Percentiles rank a stretch among this genome's conserved stretches.
phyloP scores from a whole-genome alignment of 2,888 invertebrate genomes.

The Machimus atricapillus region DNA sequence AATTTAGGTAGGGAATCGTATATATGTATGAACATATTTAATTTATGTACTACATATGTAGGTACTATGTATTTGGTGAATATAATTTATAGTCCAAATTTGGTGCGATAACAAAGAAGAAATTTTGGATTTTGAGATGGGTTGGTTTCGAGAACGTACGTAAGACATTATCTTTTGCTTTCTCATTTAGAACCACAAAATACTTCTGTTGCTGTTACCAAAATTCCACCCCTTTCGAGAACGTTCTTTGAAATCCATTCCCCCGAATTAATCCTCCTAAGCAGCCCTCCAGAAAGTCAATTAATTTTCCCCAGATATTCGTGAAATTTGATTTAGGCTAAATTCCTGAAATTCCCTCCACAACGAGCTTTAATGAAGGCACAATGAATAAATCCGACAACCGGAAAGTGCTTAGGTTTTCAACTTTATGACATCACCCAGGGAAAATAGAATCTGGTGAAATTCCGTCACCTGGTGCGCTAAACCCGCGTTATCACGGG shows the following conservation, averaged over 20 bases:
- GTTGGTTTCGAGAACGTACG: neutral
- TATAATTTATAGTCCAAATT: no score
- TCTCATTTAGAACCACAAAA: neutral
- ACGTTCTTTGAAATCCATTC: neutral
- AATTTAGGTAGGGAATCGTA: no score
- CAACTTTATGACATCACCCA: neutral
- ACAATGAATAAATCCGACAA: neutral
- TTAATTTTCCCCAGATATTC: neutral
- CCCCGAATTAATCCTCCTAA: neutral
- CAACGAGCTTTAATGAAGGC: neutral
- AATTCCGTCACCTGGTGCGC: neutral
- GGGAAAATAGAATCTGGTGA: neutral
- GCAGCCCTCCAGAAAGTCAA: neutral
- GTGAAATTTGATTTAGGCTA: neutral
- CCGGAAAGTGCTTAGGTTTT: neutral
- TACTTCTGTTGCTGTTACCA: neutral
- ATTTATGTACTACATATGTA: no score
- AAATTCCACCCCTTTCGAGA: neutral
- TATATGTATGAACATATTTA: no score
- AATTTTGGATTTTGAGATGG: no score
- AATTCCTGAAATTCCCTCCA: neutral
- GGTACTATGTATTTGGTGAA: no score
- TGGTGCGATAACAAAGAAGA: no score
- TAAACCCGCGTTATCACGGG: neutral
- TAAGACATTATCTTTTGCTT: neutral